phyloP scores from a whole-genome alignment of 2,113 vertebrate genomes.

The Telmatochromis sp. region DNA sequence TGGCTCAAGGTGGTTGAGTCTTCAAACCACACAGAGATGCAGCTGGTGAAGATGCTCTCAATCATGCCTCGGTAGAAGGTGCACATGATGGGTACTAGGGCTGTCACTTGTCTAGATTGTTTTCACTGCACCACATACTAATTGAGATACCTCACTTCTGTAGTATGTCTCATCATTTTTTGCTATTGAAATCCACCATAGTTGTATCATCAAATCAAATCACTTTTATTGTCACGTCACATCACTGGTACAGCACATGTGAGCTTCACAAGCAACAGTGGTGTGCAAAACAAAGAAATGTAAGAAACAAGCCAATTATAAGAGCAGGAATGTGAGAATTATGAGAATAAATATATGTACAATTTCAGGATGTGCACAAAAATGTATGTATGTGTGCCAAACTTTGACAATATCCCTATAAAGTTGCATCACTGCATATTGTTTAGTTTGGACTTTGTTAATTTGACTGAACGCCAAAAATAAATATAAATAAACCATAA shows the following conservation, averaged over 20 bases:
- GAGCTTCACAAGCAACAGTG: neutral
- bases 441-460: neutral
- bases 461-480: neutral
- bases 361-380: neutral
- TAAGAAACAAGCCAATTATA: fast-evolving
- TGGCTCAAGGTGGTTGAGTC: neutral
- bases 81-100: neutral
- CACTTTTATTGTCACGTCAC: neutral
- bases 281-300: neutral
- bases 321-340: neutral
- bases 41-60: neutral
- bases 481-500: neutral
- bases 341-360: neutral
- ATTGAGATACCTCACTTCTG: neutral
- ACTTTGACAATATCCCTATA: neutral
- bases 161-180: fast-evolving
- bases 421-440: neutral
- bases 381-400: neutral
- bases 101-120: neutral
- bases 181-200: neutral
- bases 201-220: neutral
- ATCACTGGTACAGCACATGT: neutral
- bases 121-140: neutral
- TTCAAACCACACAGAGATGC: neutral
- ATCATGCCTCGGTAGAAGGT: neutral